Conservation (phyloP, 2,113 vertebrate genomes). For the Corydoras maculifer region DNA sequence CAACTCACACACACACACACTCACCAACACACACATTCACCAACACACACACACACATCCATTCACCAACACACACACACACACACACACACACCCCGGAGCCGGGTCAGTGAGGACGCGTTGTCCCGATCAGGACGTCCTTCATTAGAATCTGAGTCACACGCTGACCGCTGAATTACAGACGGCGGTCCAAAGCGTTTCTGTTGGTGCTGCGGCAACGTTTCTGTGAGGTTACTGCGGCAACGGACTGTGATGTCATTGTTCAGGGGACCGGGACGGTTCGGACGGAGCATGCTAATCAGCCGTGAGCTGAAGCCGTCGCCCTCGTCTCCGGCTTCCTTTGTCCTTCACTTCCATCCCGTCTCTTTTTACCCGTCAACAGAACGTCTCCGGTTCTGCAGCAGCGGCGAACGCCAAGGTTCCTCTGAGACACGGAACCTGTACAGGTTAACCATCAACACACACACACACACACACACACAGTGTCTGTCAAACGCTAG, state of each 20-base stretch:
- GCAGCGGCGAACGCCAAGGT: too few relatives aligned
- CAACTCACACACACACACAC: too few relatives aligned
- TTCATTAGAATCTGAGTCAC: constrained; percentile 13
- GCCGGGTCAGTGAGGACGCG: neutral
- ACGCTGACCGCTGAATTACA: neutral
- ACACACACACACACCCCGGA: too few relatives aligned
- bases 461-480: too few relatives aligned
- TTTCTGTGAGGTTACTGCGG: constrained; percentile 17
- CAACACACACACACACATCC: too few relatives aligned
- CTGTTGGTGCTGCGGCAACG: neutral
- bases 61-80: too few relatives aligned
- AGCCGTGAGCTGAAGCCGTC: neutral
- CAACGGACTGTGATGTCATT: constrained; percentile 6
- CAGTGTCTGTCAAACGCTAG: too few relatives aligned
- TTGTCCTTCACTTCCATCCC: neutral
- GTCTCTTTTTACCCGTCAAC: neutral
- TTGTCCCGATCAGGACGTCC: neutral
- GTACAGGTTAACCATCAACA: too few relatives aligned
- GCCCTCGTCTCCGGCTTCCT: neutral
- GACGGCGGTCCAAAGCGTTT: too few relatives aligned
- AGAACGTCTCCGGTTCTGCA: too few relatives aligned
- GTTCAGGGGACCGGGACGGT: neutral
- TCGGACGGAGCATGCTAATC: constrained; percentile 15
- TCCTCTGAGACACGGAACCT: too few relatives aligned
- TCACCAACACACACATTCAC: too few relatives aligned